Evolutionary conservation across 2,113 vertebrate species (phyloP), one percentile per base, ranked within the genome.

Genomic region (Cryptoleucopteryx plumbea): DNA sequence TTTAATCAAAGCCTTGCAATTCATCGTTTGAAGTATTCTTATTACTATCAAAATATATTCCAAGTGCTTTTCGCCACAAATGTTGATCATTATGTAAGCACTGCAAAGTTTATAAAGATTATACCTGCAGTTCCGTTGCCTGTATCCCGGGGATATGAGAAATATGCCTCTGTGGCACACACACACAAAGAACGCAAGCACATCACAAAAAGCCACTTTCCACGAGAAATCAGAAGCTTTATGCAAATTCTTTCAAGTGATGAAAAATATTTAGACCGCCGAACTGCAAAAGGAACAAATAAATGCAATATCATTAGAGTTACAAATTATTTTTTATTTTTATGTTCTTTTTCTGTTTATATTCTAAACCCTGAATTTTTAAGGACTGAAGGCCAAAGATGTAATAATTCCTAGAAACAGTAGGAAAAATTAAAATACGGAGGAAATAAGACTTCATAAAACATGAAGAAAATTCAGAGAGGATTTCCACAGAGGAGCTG

Each of bases 11-110:
- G 45, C 26, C 59, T 88, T 83, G 55, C 12, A 66, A 61, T 88
- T 90, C 55, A 82, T 82, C 73, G 73, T 92, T 77, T 92, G 79
- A 95, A 95, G 94, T 78, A 86, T 88, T 92, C 62, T 86, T 90
- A 18, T n/a, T 88, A 31, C 53, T 77, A 77, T 34, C 55, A 82
- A 93, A 92, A 86, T 70, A 58, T 62, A 86, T 82, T 89, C 88
- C 85, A 90, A 83, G 90, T 73, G 79, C 42, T 96, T 95, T 86
- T 82, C 50, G 80, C 62, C 18, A 22, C 59, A 88, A 93, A 88
- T 15, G 47, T 71, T 74, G 45, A 84, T 84, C 65, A 74, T 78
- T 94, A 71, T 78, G 9, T 43, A 63, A 92, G 75, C 32, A 59
- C 53, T 80, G 36, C 4, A 13, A 85, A 75, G 36, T 90, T 94